Base-by-base conservation (phyloP, 2,888 invertebrate species). In the Gandaritis pyraliata region DNA sequence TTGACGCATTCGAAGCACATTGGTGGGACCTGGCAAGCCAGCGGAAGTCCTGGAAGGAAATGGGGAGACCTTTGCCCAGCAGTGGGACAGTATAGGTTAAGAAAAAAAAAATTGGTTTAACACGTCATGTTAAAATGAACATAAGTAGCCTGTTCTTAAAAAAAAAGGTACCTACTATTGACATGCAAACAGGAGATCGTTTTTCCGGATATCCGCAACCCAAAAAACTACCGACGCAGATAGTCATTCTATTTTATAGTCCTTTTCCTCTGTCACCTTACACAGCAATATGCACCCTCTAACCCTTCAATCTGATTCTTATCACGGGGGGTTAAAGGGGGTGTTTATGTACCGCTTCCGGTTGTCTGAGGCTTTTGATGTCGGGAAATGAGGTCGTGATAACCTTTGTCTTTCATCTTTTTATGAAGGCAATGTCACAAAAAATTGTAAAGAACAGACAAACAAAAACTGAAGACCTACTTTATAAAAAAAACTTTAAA, bases 291-390 rank as follows among this genome's bases (percentile, higher is more conserved):
- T 52, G 56, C 59, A 59, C 64, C 64, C 62, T 36, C 41, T 52
- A 63, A 61, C 64, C 66, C 66, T 56, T 39, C 50, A 39, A 65
- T 59, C 58, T 46, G 51, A 53, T 51, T 50, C 57, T 65, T 68
- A 70, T 68, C 69, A 61, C 58, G 58, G 39, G 61, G 51, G 62
- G 64, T 50, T 61, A 52, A 59, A 69, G 61, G 59, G 55, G 59
- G 61, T 67, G 66, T 67, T 67, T 65, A 67, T 67, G 60, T 60
- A 50, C 58, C 58, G 50, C 56, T 61, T 69, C 69, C 69, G 61
- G 66, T 64, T 58, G 58, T 63, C 62, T 46, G 13, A 45, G 43
- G 55, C 51, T 64, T 53, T 58, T 58, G 58, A 63, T 51, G 58
- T 51, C 50, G 56, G 46, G 48, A 48, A 48, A 50, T 47, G 54